phyloP scores from a whole-genome alignment of 2,797 vertebrate genomes.

The Acrossocheilus wenchowensis region DNA sequence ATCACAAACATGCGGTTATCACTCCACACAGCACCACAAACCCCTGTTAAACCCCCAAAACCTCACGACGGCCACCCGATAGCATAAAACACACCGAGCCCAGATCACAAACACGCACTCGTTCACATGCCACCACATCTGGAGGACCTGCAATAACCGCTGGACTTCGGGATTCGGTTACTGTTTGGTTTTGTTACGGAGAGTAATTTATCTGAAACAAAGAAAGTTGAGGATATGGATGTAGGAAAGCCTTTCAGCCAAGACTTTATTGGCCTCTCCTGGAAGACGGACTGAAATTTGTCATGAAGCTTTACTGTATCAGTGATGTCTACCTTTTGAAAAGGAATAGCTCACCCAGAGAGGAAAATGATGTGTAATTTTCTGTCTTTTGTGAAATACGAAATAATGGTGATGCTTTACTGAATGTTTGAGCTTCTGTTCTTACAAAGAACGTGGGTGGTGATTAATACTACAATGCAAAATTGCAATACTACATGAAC shows the following conservation, averaged over 20 bases:
- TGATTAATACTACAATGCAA: background rate
- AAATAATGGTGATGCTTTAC: background rate
- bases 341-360: conserved; percentile 1
- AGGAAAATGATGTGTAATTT: background rate
- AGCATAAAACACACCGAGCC: conserved; percentile 3
- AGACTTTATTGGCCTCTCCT: background rate
- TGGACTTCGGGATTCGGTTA: background rate
- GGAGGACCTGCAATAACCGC: background rate
- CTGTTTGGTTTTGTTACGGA: background rate
- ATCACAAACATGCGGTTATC: conserved; percentile 48
- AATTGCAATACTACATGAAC: background rate
- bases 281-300: conserved; percentile 1
- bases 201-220: background rate
- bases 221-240: background rate
- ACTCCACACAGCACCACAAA: conserved; percentile 1
- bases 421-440: background rate
- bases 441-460: background rate
- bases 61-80: background rate
- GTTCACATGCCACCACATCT: conserved; percentile 20
- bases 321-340: background rate
- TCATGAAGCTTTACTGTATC: background rate
- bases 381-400: background rate
- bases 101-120: conserved; percentile 6
- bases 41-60: conserved; percentile 15
- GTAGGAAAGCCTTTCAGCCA: background rate